These are phyloP conservation scores for Zeugodacus cucurbitae DNA, from an alignment of 1,140 invertebrate genomes.

Conservation along the genomic window DNA sequence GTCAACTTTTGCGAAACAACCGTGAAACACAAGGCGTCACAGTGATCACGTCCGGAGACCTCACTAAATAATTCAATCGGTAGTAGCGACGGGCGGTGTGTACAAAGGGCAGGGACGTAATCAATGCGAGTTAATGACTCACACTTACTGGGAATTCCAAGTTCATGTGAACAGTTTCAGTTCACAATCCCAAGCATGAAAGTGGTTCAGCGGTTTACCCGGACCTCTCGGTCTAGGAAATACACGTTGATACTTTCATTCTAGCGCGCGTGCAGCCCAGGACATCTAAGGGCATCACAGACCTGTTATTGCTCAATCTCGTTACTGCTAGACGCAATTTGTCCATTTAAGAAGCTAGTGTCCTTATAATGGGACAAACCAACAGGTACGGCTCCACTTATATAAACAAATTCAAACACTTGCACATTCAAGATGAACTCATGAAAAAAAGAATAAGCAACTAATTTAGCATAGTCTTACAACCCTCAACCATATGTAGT, in stretches of 20 bases:
- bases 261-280: slow-evolving; percentile 47
- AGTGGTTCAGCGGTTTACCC: slow-evolving; percentile 81
- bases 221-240: slow-evolving; percentile 73
- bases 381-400: slow-evolving; percentile 45
- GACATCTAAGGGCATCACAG: slow-evolving; percentile 47
- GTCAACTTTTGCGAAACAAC: slow-evolving; percentile 44
- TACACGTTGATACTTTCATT: slow-evolving; percentile 61
- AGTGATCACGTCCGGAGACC: slow-evolving; percentile 45
- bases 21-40: slow-evolving; percentile 43
- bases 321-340: slow-evolving; percentile 47
- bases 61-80: slow-evolving; percentile 76
- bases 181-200: slow-evolving; percentile 84
- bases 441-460: too few relatives aligned
- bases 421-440: too few relatives aligned
- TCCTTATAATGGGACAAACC: slow-evolving; percentile 45
- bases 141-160: too few relatives aligned
- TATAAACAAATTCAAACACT: too few relatives aligned
- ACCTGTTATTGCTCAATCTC: slow-evolving; percentile 47
- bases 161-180: slow-evolving; percentile 86
- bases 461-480: too few relatives aligned
- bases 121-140: slow-evolving; percentile 86
- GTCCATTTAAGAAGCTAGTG: slow-evolving; percentile 47
- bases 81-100: slow-evolving; percentile 92
- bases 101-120: slow-evolving; percentile 86
- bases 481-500: too few relatives aligned